Percentiles rank a stretch among this genome's conserved stretches.
Evolutionary conservation across 2,113 vertebrate species (phyloP).

Genomic region (Helogale parvula): DNA sequence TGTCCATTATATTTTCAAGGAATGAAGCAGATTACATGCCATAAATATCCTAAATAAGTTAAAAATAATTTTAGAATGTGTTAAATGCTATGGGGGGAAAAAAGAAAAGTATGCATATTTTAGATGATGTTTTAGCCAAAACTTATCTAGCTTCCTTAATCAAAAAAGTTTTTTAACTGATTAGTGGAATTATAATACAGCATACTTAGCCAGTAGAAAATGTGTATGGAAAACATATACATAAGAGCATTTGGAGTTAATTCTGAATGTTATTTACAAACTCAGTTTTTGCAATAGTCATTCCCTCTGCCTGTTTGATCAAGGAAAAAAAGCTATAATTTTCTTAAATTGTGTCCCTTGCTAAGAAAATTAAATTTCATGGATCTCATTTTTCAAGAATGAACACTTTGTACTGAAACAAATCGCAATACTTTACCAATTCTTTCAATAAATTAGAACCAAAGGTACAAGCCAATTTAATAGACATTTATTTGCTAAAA

Average conservation of each 20-base stretch:
- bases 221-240: not conserved
- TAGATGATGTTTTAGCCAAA: not conserved
- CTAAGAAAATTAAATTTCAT: slow-evolving; percentile 80
- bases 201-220: not conserved
- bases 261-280: not conserved
- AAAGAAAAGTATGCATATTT: not conserved
- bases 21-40: not conserved
- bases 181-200: not conserved
- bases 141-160: not conserved
- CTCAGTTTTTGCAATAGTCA: not conserved
- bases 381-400: slow-evolving; percentile 76
- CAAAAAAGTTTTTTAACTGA: not conserved
- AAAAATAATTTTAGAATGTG: not conserved
- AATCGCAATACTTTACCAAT: slow-evolving; percentile 66
- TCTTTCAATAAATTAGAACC: slow-evolving; percentile 80
- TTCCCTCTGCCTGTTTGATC: slow-evolving; percentile 3
- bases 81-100: not conserved
- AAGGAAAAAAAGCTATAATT: not conserved
- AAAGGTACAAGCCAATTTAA: slow-evolving; percentile 73
- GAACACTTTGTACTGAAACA: slow-evolving; percentile 76
- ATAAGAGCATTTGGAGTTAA: not conserved
- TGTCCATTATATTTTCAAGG: not conserved
- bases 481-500: slow-evolving; percentile 79
- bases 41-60: not conserved
- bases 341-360: slow-evolving; percentile 39